These are phyloP conservation scores for Spizaetus ornatus DNA, from an alignment of 2,113 vertebrate genomes.

Conservation along the genomic window DNA sequence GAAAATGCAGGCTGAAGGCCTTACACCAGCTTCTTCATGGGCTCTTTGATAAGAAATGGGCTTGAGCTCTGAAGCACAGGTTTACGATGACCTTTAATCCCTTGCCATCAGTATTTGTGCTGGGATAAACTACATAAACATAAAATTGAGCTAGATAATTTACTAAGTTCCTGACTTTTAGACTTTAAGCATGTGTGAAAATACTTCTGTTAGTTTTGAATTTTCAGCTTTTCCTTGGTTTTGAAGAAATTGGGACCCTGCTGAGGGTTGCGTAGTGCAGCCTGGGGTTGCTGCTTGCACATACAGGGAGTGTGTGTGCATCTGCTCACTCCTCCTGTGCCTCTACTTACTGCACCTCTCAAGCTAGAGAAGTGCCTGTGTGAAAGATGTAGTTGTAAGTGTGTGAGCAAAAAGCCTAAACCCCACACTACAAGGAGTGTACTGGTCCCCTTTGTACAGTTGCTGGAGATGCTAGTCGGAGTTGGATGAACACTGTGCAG, in stretches of 20 bases:
- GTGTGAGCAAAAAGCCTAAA: not conserved
- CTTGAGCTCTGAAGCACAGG: not conserved
- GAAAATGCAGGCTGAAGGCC: accelerated
- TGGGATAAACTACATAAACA: not conserved
- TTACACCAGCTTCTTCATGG: not conserved
- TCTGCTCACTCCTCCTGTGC: not conserved
- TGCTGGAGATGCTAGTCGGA: not conserved
- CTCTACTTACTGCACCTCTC: not conserved
- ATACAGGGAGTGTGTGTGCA: accelerated
- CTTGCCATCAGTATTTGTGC: not conserved
- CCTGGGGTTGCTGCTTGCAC: not conserved
- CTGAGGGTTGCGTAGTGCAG: not conserved
- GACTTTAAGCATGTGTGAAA: not conserved
- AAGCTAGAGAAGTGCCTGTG: not conserved
- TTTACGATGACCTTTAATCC: not conserved
- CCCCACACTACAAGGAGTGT: too few species aligned
- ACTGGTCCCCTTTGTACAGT: not conserved
- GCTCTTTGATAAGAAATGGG: not conserved
- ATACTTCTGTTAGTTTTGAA: not conserved
- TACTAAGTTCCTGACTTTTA: not conserved
- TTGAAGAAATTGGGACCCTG: not conserved
- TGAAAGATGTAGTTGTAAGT: not conserved
- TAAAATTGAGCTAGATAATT: not conserved
- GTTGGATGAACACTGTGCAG: accelerated
- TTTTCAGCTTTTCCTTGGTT: not conserved